phyloP scores from a whole-genome alignment of 2,797 vertebrate genomes.

The Sebastes diploproa region DNA sequence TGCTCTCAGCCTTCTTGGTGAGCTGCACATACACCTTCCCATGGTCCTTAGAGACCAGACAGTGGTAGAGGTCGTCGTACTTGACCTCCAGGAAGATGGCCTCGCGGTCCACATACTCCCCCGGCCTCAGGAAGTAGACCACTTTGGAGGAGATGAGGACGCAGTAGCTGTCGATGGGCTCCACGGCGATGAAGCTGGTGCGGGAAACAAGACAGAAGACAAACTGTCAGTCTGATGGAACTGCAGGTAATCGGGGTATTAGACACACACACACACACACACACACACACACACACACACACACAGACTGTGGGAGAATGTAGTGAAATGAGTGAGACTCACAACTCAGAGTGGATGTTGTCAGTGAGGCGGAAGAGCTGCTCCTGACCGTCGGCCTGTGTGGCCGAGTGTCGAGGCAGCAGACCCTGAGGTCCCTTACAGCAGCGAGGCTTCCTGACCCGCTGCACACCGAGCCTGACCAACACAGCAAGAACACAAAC shows the following conservation, averaged over 20 bases:
- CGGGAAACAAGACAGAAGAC: neutral
- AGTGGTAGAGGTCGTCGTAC: constrained; percentile 97
- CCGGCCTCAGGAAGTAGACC: constrained; percentile 93
- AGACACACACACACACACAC: too few relatives aligned
- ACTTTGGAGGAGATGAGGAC: constrained; percentile 97
- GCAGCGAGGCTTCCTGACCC: constrained; percentile 91
- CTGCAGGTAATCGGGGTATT: too few relatives aligned
- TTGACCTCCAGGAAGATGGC: constrained; percentile 97
- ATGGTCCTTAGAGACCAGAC: constrained; percentile 95
- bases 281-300: too few relatives aligned
- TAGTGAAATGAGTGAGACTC: constrained; percentile 68
- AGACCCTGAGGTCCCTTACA: constrained; percentile 94
- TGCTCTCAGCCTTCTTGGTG: constrained; percentile 94
- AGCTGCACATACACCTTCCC: constrained; percentile 96
- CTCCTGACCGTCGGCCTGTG: constrained; percentile 94
- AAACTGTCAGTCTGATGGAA: neutral
- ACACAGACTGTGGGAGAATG: neutral
- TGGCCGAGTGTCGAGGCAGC: constrained; percentile 87
- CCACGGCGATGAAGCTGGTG: constrained; percentile 93
- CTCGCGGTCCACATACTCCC: constrained; percentile 89
- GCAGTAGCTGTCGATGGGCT: constrained; percentile 92
- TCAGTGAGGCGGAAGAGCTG: constrained; percentile 95
- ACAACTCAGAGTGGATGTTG: constrained; percentile 96
- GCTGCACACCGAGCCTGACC: constrained; percentile 86
- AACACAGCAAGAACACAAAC: neutral